Conservation (phyloP, 2,113 vertebrate genomes). For the Irena cyanogastra region DNA sequence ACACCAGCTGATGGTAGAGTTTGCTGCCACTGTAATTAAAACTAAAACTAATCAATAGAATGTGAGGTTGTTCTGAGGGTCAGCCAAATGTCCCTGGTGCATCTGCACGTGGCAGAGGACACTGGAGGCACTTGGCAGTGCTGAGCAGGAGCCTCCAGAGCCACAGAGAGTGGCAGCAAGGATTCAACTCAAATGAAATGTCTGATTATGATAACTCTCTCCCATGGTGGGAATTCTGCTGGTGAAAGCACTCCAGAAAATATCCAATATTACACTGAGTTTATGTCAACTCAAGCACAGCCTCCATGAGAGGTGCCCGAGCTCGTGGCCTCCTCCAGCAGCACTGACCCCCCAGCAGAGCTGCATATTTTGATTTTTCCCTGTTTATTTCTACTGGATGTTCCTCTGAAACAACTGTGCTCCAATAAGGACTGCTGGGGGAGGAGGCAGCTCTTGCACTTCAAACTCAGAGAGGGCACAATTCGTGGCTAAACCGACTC, state of each 20-base stretch:
- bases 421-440: neutral
- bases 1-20: neutral
- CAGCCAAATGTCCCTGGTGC: neutral
- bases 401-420: neutral
- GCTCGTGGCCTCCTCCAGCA: neutral
- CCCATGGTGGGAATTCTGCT: neutral
- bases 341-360: neutral
- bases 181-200: neutral
- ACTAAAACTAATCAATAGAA: neutral
- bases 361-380: neutral
- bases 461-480: fast-evolving
- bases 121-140: neutral
- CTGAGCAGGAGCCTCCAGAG: neutral
- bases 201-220: neutral
- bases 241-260: neutral
- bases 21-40: neutral
- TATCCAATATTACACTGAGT: fast-evolving
- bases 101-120: neutral
- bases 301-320: neutral
- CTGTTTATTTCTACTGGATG: neutral
- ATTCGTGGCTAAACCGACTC: fast-evolving
- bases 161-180: neutral
- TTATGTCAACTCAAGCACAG: neutral
- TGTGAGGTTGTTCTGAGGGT: neutral
- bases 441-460: neutral